phyloP scores from a whole-genome alignment of 2,797 vertebrate species.

The Coracias cyanogaster region DNA sequence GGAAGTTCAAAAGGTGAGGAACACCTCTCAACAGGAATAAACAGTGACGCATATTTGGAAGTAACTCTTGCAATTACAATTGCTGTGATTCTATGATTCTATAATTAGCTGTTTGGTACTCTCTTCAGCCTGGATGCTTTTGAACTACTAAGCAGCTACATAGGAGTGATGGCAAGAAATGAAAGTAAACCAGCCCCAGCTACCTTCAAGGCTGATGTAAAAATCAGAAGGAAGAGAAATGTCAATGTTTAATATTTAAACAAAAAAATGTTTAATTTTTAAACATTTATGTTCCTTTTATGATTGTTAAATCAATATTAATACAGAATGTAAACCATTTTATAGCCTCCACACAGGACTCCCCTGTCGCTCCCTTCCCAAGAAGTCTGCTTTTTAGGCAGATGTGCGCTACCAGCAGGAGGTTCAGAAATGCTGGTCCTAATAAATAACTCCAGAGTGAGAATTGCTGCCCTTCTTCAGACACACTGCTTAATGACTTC shows the following conservation, averaged over 20 bases:
- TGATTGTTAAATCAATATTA: constrained; percentile 57
- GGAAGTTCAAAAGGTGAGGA: constrained; percentile 51
- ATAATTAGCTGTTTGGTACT: neutral
- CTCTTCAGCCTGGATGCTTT: constrained; percentile 41
- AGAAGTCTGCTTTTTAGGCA: neutral
- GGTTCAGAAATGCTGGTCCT: constrained; percentile 8
- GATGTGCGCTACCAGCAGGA: neutral
- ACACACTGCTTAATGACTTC: neutral
- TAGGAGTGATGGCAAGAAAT: neutral
- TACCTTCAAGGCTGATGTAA: constrained; percentile 40
- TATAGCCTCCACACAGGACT: constrained; percentile 21
- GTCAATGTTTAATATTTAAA: constrained; percentile 66
- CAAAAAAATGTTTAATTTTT: constrained; percentile 46
- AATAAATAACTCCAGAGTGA: neutral
- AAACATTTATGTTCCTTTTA: constrained; percentile 65
- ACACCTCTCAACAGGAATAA: constrained; percentile 38
- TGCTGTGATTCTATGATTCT: no score
- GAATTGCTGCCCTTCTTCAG: neutral
- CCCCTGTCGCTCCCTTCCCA: neutral
- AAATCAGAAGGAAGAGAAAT: constrained; percentile 49
- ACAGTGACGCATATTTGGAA: constrained; percentile 12
- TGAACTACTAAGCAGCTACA: constrained; percentile 34
- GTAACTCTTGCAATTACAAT: constrained; percentile 25
- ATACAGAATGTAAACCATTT: constrained; percentile 54
- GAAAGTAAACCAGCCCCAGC: constrained; percentile 30